Percentiles rank a stretch among this genome's conserved stretches.
These are phyloP conservation scores for Octonoba sinensis DNA, from an alignment of 2,888 invertebrate species.

Conservation along the genomic window DNA sequence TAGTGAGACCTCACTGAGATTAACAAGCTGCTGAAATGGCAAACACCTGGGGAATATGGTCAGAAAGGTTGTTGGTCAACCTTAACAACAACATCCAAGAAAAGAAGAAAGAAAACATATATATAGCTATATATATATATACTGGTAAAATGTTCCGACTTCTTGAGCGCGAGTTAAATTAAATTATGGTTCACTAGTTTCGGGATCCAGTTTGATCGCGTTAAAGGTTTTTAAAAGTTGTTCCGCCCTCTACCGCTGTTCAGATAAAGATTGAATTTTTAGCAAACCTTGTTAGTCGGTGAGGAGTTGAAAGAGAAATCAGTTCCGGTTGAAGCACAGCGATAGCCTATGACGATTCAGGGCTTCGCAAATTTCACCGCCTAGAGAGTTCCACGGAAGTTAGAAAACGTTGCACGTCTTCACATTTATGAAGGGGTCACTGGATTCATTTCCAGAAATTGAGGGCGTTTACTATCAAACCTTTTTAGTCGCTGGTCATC, in stretches of 20 bases:
- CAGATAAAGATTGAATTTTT: conserved; percentile 53
- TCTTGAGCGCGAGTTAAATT: conserved; percentile 43
- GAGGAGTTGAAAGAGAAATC: conserved; percentile 61
- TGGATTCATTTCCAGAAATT: too few relatives aligned
- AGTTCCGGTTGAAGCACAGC: conserved; percentile 38
- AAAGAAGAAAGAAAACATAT: background rate
- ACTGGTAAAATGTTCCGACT: conserved; percentile 38
- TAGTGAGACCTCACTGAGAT: conserved; percentile 42
- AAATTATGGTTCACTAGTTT: conserved; percentile 61
- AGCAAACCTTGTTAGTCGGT: conserved; percentile 56
- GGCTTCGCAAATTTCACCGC: too few relatives aligned
- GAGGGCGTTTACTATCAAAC: too few relatives aligned
- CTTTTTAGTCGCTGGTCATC: too few relatives aligned
- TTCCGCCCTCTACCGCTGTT: conserved; percentile 15
- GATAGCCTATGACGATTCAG: conserved; percentile 22
- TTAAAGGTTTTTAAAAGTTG: conserved; percentile 64
- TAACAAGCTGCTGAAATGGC: conserved; percentile 56
- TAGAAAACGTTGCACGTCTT: too few relatives aligned
- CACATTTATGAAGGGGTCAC: too few relatives aligned
- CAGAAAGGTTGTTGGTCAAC: conserved; percentile 59
- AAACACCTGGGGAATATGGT: conserved; percentile 54
- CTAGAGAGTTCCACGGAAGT: too few relatives aligned
- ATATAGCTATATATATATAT: conserved; percentile 10
- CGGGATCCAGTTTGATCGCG: conserved; percentile 54
- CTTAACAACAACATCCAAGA: conserved; percentile 26